These are phyloP conservation scores for Buathra laborator DNA, from an alignment of 2,888 invertebrate species.

Conservation along the genomic window DNA sequence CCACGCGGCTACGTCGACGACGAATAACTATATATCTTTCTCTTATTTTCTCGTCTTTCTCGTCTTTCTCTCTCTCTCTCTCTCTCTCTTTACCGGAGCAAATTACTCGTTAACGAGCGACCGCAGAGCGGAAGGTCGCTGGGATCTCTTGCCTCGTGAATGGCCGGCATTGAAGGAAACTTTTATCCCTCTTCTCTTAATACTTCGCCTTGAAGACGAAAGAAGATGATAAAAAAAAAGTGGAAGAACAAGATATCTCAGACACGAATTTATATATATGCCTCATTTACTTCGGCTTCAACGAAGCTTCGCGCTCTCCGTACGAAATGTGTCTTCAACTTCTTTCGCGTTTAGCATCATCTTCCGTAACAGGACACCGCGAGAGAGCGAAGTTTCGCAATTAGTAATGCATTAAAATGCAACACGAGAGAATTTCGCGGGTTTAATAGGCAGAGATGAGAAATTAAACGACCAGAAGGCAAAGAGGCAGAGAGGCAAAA, in stretches of 20 bases:
- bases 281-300: constrained; percentile 13
- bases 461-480: constrained; percentile 13
- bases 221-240: background rate
- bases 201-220: background rate
- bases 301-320: background rate
- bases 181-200: constrained; percentile 15
- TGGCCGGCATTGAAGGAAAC: constrained; percentile 72
- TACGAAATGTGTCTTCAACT: constrained; percentile 9
- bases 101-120: constrained; percentile 73
- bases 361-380: background rate
- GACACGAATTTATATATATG: constrained; percentile 1
- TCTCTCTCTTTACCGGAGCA: constrained; percentile 66
- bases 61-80: no score
- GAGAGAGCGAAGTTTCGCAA: background rate
- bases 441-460: background rate
- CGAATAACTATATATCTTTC: background rate
- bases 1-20: constrained; percentile 19
- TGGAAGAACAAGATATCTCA: constrained; percentile 3
- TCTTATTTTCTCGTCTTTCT: background rate
- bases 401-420: background rate
- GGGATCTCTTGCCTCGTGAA: constrained; percentile 69
- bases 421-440: background rate
- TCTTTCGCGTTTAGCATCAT: background rate
- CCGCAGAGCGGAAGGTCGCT: constrained; percentile 60
- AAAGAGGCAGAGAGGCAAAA: constrained; percentile 53